Evolutionary conservation across 2,888 invertebrate species (phyloP).

Genomic region (Drosophila ustulata): DNA sequence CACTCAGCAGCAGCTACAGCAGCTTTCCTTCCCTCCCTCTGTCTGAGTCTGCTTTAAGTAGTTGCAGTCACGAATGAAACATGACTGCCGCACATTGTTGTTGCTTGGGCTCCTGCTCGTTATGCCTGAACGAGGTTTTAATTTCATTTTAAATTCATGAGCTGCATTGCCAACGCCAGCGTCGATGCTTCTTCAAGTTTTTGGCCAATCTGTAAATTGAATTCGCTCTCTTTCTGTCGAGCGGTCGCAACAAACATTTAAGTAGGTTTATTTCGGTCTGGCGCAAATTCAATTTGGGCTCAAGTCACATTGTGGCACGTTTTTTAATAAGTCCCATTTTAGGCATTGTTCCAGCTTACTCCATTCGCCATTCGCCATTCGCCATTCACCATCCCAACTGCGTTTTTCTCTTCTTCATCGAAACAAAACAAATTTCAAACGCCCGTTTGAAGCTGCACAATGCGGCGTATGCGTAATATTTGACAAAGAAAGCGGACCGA

Average conservation of each 20-base stretch:
- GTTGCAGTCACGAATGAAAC: slow-evolving; percentile 56
- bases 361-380: neutral
- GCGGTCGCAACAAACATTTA: slow-evolving; percentile 32
- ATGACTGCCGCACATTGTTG: slow-evolving; percentile 17
- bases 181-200: slow-evolving; percentile 26
- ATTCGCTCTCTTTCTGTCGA: slow-evolving; percentile 11
- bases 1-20: neutral
- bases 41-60: slow-evolving; percentile 31
- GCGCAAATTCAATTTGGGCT: slow-evolving; percentile 61
- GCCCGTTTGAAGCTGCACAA: slow-evolving; percentile 31
- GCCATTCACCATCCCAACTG: neutral
- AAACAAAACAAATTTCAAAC: slow-evolving; percentile 25
- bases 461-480: slow-evolving; percentile 53
- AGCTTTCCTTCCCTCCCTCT: neutral
- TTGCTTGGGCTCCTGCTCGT: slow-evolving; percentile 26
- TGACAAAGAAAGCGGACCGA: slow-evolving; percentile 1
- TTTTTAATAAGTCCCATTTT: slow-evolving; percentile 49
- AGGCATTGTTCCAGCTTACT: slow-evolving; percentile 34
- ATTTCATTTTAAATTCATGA: slow-evolving; percentile 75
- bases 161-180: slow-evolving; percentile 42
- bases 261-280: slow-evolving; percentile 51
- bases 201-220: slow-evolving; percentile 44
- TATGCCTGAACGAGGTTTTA: slow-evolving; percentile 60
- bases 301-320: slow-evolving; percentile 33
- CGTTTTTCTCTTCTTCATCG: neutral